phyloP scores from a whole-genome alignment of 2,888 invertebrate species.

The Helleia helle region DNA sequence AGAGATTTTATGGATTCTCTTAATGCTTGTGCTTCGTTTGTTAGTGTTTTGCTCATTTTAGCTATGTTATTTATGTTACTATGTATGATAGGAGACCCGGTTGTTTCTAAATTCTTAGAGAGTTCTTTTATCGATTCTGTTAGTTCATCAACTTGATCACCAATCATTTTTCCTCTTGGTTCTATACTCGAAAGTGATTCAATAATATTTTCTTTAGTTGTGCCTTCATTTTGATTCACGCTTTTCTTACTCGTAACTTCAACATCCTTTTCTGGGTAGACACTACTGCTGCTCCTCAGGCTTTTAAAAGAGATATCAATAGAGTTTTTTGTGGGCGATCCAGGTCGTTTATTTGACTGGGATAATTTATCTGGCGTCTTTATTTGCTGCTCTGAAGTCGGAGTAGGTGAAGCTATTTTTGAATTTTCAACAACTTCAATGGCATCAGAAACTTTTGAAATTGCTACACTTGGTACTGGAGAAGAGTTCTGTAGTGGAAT shows the following conservation, averaged over 20 bases:
- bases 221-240: conserved; percentile 2
- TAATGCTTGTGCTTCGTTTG: conserved; percentile 55
- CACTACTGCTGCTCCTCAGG: conserved; percentile 9
- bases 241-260: too few relatives aligned
- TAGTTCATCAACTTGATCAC: conserved; percentile 7
- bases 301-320: conserved; percentile 16
- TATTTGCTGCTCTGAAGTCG: neutral
- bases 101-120: conserved; percentile 26
- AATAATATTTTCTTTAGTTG: conserved; percentile 22
- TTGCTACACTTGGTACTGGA: conserved; percentile 17
- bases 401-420: neutral
- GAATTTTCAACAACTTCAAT: neutral
- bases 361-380: neutral
- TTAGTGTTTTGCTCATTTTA: conserved; percentile 51
- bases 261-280: too few relatives aligned
- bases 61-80: conserved; percentile 55
- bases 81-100: conserved; percentile 29
- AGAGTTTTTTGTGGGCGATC: conserved; percentile 14
- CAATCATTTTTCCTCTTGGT: conserved; percentile 33
- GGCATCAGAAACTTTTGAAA: conserved; percentile 14
- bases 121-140: conserved; percentile 32
- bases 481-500: conserved; percentile 12
- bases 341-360: neutral
- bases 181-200: conserved; percentile 30
- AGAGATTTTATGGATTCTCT: conserved; percentile 50